Percentiles rank a stretch among this genome's conserved stretches.
Conservation (phyloP, 2,888 invertebrate genomes). For the Perithous albicinctus region DNA sequence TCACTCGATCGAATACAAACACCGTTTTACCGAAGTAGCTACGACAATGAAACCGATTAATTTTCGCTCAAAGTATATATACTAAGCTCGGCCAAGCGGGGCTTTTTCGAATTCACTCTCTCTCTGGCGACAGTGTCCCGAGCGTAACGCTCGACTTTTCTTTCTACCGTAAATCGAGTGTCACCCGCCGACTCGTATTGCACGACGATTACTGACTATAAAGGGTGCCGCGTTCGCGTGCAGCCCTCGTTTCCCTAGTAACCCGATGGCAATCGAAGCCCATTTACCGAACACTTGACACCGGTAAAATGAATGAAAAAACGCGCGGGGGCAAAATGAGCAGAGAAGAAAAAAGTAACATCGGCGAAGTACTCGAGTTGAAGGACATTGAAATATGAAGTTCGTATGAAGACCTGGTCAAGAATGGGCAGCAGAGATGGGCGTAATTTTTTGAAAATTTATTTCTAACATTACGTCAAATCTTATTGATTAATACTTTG, state of each 20-base stretch:
- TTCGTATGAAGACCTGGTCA: neutral
- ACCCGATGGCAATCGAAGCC: conserved; percentile 77
- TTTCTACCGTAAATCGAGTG: conserved; percentile 67
- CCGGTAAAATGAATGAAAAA: conserved; percentile 47
- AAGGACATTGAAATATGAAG: conserved; percentile 1
- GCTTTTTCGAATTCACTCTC: conserved; percentile 43
- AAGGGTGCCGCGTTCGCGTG: conserved; percentile 48
- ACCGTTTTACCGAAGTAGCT: conserved; percentile 12
- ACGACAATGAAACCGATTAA: conserved; percentile 54
- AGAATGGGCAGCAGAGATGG: neutral
- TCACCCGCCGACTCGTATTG: conserved; percentile 67
- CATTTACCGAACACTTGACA: conserved; percentile 73
- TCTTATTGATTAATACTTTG: too few relatives aligned
- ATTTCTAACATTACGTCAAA: neutral
- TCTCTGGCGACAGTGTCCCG: conserved; percentile 38
- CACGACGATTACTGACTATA: conserved; percentile 68
- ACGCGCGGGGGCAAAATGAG: neutral
- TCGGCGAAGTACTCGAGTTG: neutral
- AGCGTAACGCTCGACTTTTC: conserved; percentile 28
- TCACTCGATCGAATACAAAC: conserved; percentile 13
- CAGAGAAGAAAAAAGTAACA: conserved; percentile 27
- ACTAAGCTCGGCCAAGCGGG: conserved; percentile 21
- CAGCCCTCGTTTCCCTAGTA: conserved; percentile 52
- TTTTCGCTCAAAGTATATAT: conserved; percentile 26
- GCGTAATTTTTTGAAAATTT: neutral